Evolutionary conservation across 2,113 vertebrate species (phyloP).

Genomic region (Onychostoma macrolepis): DNA sequence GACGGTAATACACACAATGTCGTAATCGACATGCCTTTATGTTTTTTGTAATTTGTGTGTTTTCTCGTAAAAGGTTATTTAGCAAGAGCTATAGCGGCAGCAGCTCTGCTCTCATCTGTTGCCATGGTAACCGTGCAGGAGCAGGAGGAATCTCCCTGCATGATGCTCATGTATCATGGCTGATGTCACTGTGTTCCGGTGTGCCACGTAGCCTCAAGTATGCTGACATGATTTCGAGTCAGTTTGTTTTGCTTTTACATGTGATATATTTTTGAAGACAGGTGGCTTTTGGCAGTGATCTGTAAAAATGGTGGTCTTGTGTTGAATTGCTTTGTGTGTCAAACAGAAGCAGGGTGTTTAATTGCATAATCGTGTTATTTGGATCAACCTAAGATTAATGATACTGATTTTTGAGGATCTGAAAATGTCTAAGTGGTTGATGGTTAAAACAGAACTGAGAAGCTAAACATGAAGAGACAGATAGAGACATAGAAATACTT

Average conservation of each 20-base stretch:
- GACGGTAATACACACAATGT: neutral
- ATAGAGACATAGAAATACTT: neutral
- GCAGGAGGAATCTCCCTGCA: constrained; percentile 29
- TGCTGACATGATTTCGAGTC: neutral
- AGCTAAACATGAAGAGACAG: neutral
- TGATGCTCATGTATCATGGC: constrained; percentile 3
- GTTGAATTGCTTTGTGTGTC: neutral
- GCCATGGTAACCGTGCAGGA: constrained; percentile 75
- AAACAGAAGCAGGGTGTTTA: neutral
- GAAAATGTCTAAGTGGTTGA: neutral
- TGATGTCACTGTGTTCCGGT: constrained; percentile 1
- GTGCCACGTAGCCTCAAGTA: constrained; percentile 1
- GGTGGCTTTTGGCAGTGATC: neutral
- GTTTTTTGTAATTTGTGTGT: neutral
- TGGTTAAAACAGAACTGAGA: neutral
- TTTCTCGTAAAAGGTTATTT: neutral
- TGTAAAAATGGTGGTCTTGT: neutral
- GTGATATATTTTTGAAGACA: neutral
- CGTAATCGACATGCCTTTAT: neutral
- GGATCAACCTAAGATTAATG: neutral
- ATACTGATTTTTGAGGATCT: neutral
- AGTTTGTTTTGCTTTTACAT: neutral
- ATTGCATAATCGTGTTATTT: neutral
- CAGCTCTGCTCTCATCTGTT: constrained; percentile 67
- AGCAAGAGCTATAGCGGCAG: neutral